Percentiles rank a stretch among this genome's conserved stretches.
These are phyloP conservation scores for Tribolium madens DNA, from an alignment of 1,140 invertebrate species.

Conservation along the genomic window DNA sequence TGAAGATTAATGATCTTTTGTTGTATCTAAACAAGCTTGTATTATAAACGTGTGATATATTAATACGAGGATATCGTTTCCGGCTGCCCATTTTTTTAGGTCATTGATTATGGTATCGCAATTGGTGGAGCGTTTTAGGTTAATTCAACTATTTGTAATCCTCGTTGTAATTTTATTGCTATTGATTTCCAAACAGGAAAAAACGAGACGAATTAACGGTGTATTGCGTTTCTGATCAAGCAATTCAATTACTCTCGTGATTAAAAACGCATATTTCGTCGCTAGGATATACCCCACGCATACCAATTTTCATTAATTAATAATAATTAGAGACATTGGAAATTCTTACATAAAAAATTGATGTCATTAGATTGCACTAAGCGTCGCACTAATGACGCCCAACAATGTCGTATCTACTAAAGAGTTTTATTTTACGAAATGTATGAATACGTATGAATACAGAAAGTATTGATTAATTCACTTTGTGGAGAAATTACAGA, in stretches of 20 bases:
- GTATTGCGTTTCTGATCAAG: conserved; percentile 1
- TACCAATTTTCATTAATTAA: too few species aligned
- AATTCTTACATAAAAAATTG: neutral
- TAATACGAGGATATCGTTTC: conserved; percentile 22
- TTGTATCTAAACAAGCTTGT: conserved; percentile 15
- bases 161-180: conserved; percentile 2
- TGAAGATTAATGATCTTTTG: conserved; percentile 24
- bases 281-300: too few species aligned
- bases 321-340: neutral
- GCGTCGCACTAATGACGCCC: neutral
- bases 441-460: neutral
- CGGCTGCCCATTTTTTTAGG: conserved; percentile 30
- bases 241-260: neutral
- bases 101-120: conserved; percentile 25
- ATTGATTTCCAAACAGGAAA: neutral
- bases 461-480: conserved; percentile 4
- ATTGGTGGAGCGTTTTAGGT: conserved; percentile 19
- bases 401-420: neutral
- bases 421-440: neutral
- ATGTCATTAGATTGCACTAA: neutral
- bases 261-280: neutral
- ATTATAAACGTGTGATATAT: conserved; percentile 10
- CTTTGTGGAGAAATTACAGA: neutral
- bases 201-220: neutral
- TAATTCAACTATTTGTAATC: conserved; percentile 34